Percentiles rank a stretch among this genome's conserved stretches.
Evolutionary conservation across 2,888 invertebrate genomes (phyloP).

Genomic region (Lasioglossum villosulum): DNA sequence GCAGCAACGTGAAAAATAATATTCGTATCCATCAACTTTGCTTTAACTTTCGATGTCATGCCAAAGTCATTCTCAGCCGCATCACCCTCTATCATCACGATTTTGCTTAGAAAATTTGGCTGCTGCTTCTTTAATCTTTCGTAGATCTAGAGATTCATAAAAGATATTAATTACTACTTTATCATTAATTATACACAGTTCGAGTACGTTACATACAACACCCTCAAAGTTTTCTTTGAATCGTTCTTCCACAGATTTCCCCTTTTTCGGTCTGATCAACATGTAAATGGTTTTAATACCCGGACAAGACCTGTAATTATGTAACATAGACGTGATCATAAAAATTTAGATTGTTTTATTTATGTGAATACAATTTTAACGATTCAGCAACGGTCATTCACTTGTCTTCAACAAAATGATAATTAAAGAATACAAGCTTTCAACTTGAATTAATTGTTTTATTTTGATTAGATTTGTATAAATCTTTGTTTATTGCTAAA

Average conservation of each 20-base stretch:
- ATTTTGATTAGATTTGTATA: too few relatives aligned
- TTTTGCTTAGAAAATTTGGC: constrained; percentile 85
- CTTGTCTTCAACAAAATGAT: too few relatives aligned
- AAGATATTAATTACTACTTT: background rate
- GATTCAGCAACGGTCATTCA: too few relatives aligned
- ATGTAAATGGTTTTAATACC: constrained; percentile 81
- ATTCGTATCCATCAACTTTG: constrained; percentile 85
- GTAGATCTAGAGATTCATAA: constrained; percentile 84
- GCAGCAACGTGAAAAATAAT: constrained; percentile 92
- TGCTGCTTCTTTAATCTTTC: constrained; percentile 84
- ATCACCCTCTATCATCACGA: constrained; percentile 87
- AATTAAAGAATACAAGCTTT: too few relatives aligned
- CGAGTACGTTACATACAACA: constrained; percentile 73
- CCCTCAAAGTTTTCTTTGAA: constrained; percentile 80
- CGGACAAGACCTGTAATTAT: constrained; percentile 77
- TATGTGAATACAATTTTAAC: too few relatives aligned
- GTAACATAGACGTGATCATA: background rate
- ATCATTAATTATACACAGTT: background rate
- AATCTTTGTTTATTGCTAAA: too few relatives aligned
- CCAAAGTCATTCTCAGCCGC: constrained; percentile 85
- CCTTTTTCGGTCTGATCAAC: constrained; percentile 82
- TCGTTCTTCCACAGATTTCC: constrained; percentile 78
- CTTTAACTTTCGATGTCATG: constrained; percentile 85
- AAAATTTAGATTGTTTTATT: too few relatives aligned
- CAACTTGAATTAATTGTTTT: too few relatives aligned